These are phyloP conservation scores for Calidris pygmaea DNA, from an alignment of 2,113 vertebrate species.

Conservation along the genomic window DNA sequence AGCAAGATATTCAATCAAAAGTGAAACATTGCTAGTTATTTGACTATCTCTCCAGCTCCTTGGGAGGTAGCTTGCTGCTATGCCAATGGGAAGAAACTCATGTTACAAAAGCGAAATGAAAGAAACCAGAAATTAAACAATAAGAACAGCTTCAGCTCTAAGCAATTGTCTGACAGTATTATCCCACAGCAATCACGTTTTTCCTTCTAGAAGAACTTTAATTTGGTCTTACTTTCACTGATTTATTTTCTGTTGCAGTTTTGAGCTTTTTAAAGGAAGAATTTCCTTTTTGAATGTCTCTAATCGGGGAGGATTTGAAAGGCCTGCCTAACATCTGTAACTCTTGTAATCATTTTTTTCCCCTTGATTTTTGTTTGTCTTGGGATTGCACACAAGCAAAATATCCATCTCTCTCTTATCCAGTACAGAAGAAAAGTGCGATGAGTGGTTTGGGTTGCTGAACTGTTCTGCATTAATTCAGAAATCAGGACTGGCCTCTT, in stretches of 20 bases:
- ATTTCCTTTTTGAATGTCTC: not conserved
- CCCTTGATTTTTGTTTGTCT: not conserved
- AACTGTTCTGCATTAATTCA: not conserved
- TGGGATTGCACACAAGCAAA: not conserved
- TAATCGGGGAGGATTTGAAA: not conserved
- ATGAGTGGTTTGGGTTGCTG: not conserved
- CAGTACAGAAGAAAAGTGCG: not conserved
- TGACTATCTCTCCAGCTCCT: slow-evolving; percentile 50
- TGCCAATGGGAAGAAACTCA: slow-evolving; percentile 14
- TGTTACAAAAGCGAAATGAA: slow-evolving; percentile 51
- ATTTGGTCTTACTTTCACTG: slow-evolving; percentile 29
- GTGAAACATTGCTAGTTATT: slow-evolving; percentile 59
- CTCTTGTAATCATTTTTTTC: not conserved
- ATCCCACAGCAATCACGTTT: slow-evolving; percentile 30
- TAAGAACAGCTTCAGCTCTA: slow-evolving; percentile 11
- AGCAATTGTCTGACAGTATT: not conserved
- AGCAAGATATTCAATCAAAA: slow-evolving; percentile 60
- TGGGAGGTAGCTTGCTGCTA: slow-evolving; percentile 7
- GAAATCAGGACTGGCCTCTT: not conserved
- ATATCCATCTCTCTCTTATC: not conserved
- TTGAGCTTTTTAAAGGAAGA: not conserved
- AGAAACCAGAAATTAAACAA: slow-evolving; percentile 53
- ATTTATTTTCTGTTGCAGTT: slow-evolving; percentile 10
- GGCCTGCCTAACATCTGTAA: not conserved
- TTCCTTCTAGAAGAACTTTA: not conserved